These are phyloP conservation scores for Enchytraeus crypticus DNA, from an alignment of 2,888 invertebrate species.

Conservation along the genomic window DNA sequence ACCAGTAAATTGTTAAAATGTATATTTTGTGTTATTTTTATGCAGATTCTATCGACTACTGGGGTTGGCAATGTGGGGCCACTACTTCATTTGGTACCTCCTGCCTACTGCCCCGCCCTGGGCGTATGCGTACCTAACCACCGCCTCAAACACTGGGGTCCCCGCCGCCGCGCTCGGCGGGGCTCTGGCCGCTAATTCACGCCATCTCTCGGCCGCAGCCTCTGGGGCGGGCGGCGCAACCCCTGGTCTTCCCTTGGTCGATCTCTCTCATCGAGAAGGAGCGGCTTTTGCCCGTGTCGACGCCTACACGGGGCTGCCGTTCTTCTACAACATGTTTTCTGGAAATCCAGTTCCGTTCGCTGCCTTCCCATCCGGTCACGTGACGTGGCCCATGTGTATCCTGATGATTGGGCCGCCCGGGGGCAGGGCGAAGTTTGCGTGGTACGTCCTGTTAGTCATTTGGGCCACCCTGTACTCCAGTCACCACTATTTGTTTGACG, in stretches of 20 bases:
- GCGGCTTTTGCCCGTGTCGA: constrained; percentile 13
- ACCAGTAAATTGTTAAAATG: too few species aligned
- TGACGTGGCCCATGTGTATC: constrained; percentile 23
- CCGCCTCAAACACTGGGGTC: constrained; percentile 4
- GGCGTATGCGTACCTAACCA: background rate
- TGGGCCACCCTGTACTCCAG: constrained; percentile 29
- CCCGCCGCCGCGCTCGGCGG: background rate
- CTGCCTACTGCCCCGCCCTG: constrained; percentile 7
- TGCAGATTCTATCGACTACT: constrained; percentile 24
- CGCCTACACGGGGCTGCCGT: constrained; percentile 12
- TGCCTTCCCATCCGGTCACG: constrained; percentile 29
- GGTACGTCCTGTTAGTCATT: constrained; percentile 21
- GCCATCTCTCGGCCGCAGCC: background rate
- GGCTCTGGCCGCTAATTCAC: background rate
- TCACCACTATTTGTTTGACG: constrained; percentile 27
- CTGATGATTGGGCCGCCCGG: constrained; percentile 12
- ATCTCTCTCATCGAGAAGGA: constrained; percentile 20
- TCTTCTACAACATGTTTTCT: constrained; percentile 27
- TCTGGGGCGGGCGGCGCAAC: background rate
- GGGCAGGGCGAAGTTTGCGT: constrained; percentile 7
- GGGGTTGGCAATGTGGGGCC: constrained; percentile 22
- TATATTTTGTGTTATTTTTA: background rate
- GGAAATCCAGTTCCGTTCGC: constrained; percentile 26
- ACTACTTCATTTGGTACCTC: background rate
- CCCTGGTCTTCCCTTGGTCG: background rate